Evolutionary conservation across 2,797 vertebrate species (phyloP).

Genomic region (Coilia nasus): DNA sequence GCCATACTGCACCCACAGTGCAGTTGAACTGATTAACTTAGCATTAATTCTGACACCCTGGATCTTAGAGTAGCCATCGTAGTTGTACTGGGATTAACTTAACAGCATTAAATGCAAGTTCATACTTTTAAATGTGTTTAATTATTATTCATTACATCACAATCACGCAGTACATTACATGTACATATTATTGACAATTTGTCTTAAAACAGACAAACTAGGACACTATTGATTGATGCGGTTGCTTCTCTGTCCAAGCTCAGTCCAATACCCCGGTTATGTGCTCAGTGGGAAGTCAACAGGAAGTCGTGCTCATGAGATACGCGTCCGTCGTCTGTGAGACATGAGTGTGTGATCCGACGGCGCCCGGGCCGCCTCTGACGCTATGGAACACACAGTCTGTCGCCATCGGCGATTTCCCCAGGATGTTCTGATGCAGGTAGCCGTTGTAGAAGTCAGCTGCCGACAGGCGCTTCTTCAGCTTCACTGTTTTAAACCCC

Average conservation of each 20-base stretch:
- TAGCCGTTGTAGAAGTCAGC: conserved; percentile 96
- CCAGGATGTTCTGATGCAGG: conserved; percentile 79
- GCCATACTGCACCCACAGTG: too few relatives aligned
- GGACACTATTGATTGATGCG: not conserved
- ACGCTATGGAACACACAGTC: conserved; percentile 81
- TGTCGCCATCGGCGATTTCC: conserved; percentile 38
- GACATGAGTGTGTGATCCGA: not conserved
- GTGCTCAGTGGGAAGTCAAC: not conserved
- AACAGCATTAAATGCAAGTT: not conserved
- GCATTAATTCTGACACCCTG: too few relatives aligned
- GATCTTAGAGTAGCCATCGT: too few relatives aligned
- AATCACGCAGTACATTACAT: not conserved
- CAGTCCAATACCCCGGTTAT: too few relatives aligned
- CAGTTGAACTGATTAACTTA: too few relatives aligned
- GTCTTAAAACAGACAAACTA: conserved; percentile 63
- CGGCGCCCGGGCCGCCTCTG: conserved; percentile 42
- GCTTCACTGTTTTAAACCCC: conserved; percentile 80
- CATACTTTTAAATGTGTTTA: not conserved
- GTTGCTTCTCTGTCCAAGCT: not conserved
- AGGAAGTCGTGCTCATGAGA: not conserved
- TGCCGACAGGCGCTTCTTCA: conserved; percentile 87
- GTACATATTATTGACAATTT: conserved; percentile 25
- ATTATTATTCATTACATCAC: not conserved
- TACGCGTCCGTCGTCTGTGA: not conserved
- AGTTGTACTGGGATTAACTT: too few relatives aligned